These are phyloP conservation scores for Auanema sp. DNA, from an alignment of 2,888 invertebrate genomes.

Conservation along the genomic window DNA sequence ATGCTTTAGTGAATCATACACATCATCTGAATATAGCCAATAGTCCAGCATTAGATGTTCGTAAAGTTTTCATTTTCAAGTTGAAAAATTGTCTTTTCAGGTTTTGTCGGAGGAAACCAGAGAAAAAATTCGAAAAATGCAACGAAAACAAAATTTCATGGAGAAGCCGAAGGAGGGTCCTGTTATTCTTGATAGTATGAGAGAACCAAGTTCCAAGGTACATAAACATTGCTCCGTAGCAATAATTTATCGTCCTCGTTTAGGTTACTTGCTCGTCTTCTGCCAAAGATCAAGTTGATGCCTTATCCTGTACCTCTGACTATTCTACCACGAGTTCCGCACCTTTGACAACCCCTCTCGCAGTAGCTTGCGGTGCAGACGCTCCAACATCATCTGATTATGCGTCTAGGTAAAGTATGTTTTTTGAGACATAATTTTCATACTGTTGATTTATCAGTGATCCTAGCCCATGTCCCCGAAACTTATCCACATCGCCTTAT, in stretches of 20 bases:
- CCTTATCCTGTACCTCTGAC: conserved; percentile 48
- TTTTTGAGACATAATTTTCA: not conserved
- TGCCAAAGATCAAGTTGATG: conserved; percentile 38
- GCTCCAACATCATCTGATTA: conserved; percentile 43
- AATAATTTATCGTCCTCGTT: not conserved
- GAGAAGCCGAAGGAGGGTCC: conserved; percentile 15
- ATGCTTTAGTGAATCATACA: conserved; percentile 51
- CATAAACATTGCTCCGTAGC: not conserved
- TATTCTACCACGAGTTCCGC: conserved; percentile 53
- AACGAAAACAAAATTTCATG: conserved; percentile 44
- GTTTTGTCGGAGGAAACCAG: conserved; percentile 55
- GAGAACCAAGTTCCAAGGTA: conserved; percentile 3
- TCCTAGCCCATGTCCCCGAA: conserved; percentile 41
- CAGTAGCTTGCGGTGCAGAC: conserved; percentile 30
- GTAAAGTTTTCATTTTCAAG: not conserved
- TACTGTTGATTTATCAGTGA: conserved; percentile 24
- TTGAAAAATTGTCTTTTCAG: conserved; percentile 15
- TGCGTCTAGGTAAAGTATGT: conserved; percentile 32
- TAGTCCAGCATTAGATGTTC: conserved; percentile 45
- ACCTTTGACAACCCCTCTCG: conserved; percentile 31
- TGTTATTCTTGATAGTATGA: not conserved
- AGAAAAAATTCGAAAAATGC: conserved; percentile 56
- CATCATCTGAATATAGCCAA: conserved; percentile 51
- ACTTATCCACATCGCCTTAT: conserved; percentile 31
- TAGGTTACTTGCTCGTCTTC: conserved; percentile 18